Evolutionary conservation across 35 echinoderm and acorn worm species (phyloP), one percentile per base, ranked within the genome.

Genomic region (Eucidaris tribuloides): DNA sequence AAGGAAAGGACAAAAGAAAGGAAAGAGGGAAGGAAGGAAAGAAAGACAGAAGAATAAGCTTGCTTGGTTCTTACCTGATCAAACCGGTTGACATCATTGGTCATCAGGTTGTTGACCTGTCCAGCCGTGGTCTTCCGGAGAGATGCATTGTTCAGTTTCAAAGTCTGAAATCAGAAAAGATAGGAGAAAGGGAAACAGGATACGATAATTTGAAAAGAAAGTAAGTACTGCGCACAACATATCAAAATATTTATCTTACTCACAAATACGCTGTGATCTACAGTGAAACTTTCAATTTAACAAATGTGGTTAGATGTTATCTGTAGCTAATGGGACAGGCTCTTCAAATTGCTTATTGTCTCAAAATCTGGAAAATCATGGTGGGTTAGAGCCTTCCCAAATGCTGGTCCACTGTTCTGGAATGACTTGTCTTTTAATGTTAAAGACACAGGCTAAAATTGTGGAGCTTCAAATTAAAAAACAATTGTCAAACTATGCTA

Each of bases 51-150:
- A 54, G 49, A 54, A n/a, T n/a, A 54, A 9, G 9, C 9, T 9
- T n/a, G 49, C n/a, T 23, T 80, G 40, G 18, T 46, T 43, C 77
- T 91, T 79, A 97, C 89, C 71, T 49, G 46, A 71, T 97, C 94
- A 86, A 97, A 97, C 23, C 89, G 61, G 59, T 79, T 89, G 50
- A 92, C 85, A 83, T 97, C 94, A 54, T 92, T 92, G 22, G 89
- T 97, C 94, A 97, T 97, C 5, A 97, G 29, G 71, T 92, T 97
- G 65, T 88, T 97, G 22, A 97, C 81, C 78, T 97, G 86, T 40
- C 94, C 94, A 34, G 83, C 59, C 41, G 94, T 78, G 43, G 89
- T 83, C 59, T 76, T 79, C 60, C 82, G 58, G 42, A 89, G 40
- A 3, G 94, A 76, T 54, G 46, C 81, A 58, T 97, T 97, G 58